Conservation (phyloP, 2,113 vertebrate genomes). For the Australoheros scitulus region DNA sequence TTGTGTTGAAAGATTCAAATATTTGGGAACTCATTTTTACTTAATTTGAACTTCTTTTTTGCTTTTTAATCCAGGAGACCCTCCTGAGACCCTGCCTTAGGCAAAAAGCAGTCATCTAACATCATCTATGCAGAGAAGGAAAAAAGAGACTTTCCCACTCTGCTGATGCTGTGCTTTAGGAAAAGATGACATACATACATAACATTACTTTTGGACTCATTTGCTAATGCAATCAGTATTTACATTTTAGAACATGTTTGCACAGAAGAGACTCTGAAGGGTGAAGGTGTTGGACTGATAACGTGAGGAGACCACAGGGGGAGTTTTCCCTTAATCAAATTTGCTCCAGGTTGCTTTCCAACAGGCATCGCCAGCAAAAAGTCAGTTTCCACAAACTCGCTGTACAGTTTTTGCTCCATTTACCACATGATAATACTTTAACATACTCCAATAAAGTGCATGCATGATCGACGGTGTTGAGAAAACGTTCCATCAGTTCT, state of each 20-base stretch:
- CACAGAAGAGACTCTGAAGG: background rate
- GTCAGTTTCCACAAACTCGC: constrained; percentile 56
- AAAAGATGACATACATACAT: background rate
- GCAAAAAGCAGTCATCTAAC: background rate
- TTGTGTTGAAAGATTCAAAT: background rate
- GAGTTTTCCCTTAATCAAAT: constrained; percentile 48
- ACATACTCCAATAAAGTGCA: constrained; percentile 75
- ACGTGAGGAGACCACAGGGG: background rate
- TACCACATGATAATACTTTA: constrained; percentile 55
- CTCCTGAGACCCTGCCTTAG: background rate
- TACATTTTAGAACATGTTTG: background rate
- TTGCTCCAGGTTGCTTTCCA: constrained; percentile 29
- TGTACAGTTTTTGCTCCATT: constrained; percentile 54
- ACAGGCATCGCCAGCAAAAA: constrained; percentile 43
- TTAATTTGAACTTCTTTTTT: background rate
- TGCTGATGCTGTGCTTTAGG: background rate
- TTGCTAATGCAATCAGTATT: background rate
- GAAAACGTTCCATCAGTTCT: constrained; percentile 46
- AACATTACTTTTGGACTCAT: background rate
- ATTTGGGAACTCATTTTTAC: background rate
- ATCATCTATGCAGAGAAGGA: background rate
- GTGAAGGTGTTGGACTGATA: background rate
- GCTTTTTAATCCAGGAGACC: too few species aligned
- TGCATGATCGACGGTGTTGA: constrained; percentile 66
- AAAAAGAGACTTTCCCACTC: background rate